These are phyloP conservation scores for Ceratina japonica DNA, from an alignment of 1,140 invertebrate species.

Conservation along the genomic window DNA sequence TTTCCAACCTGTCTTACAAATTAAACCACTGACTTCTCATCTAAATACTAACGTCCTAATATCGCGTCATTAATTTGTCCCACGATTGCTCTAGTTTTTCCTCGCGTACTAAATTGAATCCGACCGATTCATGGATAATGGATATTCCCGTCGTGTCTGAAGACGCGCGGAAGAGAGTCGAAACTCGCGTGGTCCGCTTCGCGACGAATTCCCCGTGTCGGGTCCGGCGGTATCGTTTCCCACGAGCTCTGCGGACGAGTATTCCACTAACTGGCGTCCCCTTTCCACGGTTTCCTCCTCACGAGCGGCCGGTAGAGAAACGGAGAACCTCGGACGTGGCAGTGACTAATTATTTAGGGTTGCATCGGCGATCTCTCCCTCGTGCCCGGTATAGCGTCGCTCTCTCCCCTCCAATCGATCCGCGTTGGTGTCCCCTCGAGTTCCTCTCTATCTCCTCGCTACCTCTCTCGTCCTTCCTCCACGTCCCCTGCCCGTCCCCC, in stretches of 20 bases:
- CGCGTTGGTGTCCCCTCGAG: too few species aligned
- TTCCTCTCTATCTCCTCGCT: not conserved
- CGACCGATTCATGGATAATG: not conserved
- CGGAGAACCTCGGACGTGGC: conserved; percentile 69
- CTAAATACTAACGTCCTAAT: too few species aligned
- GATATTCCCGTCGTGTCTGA: not conserved
- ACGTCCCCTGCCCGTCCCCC: conserved; percentile 41
- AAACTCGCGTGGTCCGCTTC: not conserved
- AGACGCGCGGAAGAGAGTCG: too few species aligned
- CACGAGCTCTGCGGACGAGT: conserved; percentile 22
- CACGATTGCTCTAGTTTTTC: too few species aligned
- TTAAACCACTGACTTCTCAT: too few species aligned
- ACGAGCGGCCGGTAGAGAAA: conserved; percentile 15
- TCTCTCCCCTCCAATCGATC: conserved; percentile 30
- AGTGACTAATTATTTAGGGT: conserved; percentile 79
- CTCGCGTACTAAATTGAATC: too few species aligned
- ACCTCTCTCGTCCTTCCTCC: not conserved
- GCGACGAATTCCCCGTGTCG: conserved; percentile 8
- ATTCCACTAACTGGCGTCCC: conserved; percentile 33
- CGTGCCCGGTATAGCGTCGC: conserved; percentile 24
- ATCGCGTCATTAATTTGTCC: too few species aligned
- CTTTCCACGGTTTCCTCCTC: conserved; percentile 45
- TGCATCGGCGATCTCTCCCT: conserved; percentile 59
- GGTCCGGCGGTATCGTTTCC: conserved; percentile 41
- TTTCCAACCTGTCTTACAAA: too few species aligned